phyloP scores from a whole-genome alignment of 2,797 vertebrate genomes.

The Thamnophis elegans region DNA sequence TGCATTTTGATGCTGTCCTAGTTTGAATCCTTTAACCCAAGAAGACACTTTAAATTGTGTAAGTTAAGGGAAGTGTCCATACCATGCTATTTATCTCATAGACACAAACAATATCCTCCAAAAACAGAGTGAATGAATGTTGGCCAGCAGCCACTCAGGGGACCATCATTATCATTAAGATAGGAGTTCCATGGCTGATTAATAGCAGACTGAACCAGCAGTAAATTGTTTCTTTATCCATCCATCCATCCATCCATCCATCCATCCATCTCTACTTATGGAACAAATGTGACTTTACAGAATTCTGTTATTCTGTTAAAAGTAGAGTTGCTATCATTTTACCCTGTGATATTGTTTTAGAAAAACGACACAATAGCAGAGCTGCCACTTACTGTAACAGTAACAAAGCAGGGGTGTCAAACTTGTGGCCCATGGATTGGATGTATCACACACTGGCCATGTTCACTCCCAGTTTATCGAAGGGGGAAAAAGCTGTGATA shows the following conservation, averaged over 20 bases:
- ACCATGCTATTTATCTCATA: conserved; percentile 22
- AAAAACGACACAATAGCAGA: not conserved
- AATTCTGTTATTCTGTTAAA: not conserved
- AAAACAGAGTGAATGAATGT: not conserved
- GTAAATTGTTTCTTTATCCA: not conserved
- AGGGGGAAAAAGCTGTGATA: too few species aligned
- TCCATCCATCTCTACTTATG: not conserved
- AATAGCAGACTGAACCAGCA: conserved; percentile 2
- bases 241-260: not conserved
- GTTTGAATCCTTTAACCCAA: conserved; percentile 59
- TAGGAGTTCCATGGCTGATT: conserved; percentile 28
- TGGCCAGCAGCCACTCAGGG: conserved; percentile 13
- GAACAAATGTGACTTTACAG: not conserved
- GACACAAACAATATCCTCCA: not conserved
- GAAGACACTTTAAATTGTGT: conserved; percentile 37
- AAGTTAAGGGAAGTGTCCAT: conserved; percentile 17
- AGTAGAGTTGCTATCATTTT: not conserved
- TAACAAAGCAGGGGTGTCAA: not conserved
- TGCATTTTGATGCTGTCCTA: conserved; percentile 46
- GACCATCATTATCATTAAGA: not conserved
- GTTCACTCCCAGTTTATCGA: too few species aligned
- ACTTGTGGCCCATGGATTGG: accelerated
- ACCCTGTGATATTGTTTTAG: not conserved
- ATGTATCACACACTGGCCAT: too few species aligned
- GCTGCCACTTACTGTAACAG: not conserved